A percentile compares a stretch with the other conserved stretches of the same genome.
phyloP scores from a whole-genome alignment of 2,888 invertebrate genomes.

The Tetranychus piercei region DNA sequence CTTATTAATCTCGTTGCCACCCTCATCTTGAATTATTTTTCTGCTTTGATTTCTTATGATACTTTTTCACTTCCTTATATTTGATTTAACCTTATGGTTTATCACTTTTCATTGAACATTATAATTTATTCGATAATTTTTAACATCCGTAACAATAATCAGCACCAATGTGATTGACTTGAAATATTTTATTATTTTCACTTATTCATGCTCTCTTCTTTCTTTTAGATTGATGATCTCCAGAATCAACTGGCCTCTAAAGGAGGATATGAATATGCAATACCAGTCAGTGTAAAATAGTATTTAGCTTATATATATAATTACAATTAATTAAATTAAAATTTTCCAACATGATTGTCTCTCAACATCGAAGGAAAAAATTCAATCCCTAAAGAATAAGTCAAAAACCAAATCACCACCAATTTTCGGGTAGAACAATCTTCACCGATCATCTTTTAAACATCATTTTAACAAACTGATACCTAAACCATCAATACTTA shows the following conservation, averaged over 20 bases:
- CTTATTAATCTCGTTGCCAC: background rate
- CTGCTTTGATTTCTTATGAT: background rate
- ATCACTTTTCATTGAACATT: too few species aligned
- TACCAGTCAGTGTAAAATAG: conserved; percentile 30
- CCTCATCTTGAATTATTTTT: background rate
- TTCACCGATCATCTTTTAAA: too few species aligned
- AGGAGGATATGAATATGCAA: conserved; percentile 66
- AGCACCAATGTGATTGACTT: too few species aligned
- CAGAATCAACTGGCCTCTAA: conserved; percentile 91
- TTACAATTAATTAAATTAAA: background rate
- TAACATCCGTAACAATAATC: too few species aligned
- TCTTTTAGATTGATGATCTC: conserved; percentile 55
- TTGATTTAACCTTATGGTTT: too few species aligned
- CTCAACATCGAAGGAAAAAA: background rate
- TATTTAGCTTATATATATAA: background rate
- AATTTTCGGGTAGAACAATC: background rate
- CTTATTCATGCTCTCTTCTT: background rate
- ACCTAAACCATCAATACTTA: too few species aligned
- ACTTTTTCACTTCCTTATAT: background rate
- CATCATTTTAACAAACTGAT: too few species aligned
- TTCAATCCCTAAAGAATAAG: background rate
- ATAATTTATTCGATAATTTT: too few species aligned
- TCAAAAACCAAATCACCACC: background rate
- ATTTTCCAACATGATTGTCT: background rate
- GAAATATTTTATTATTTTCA: background rate